Percentiles rank a stretch among this genome's conserved stretches.
Evolutionary conservation across 2,888 invertebrate species (phyloP).

Genomic region (Hartigia nigra): DNA sequence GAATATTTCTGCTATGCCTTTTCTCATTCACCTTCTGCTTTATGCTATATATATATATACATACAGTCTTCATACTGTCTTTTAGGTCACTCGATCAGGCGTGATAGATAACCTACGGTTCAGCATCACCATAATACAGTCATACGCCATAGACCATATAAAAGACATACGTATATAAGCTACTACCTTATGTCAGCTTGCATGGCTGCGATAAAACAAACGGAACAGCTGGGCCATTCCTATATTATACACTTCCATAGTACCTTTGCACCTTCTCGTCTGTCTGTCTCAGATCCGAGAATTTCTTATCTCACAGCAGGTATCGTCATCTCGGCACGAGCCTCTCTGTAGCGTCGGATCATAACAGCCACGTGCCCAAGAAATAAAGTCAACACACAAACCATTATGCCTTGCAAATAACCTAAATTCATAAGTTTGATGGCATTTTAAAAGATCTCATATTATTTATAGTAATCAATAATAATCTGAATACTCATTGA

Average conservation of each 20-base stretch:
- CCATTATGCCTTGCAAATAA: not conserved
- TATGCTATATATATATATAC: not conserved
- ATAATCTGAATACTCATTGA: not conserved
- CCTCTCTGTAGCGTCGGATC: not conserved
- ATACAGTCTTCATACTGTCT: not conserved
- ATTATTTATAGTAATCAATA: not conserved
- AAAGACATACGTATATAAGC: not conserved
- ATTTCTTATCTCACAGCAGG: slow-evolving; percentile 1
- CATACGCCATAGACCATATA: not conserved
- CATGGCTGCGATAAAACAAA: slow-evolving; percentile 1
- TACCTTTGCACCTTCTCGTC: not conserved
- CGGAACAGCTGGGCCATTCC: not conserved
- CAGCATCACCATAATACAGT: slow-evolving; percentile 1
- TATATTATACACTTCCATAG: not conserved
- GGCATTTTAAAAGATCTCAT: not conserved
- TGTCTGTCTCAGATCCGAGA: not conserved
- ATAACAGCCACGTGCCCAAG: not conserved
- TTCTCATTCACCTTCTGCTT: not conserved
- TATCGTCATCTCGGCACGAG: slow-evolving; percentile 2
- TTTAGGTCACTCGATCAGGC: not conserved
- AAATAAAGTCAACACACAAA: not conserved
- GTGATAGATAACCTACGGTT: slow-evolving; percentile 3
- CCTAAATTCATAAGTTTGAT: not conserved
- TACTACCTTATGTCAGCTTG: not conserved
- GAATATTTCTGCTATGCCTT: not conserved